Conservation (phyloP, 2,888 invertebrate species). For the Drosophila atroscutellata region DNA sequence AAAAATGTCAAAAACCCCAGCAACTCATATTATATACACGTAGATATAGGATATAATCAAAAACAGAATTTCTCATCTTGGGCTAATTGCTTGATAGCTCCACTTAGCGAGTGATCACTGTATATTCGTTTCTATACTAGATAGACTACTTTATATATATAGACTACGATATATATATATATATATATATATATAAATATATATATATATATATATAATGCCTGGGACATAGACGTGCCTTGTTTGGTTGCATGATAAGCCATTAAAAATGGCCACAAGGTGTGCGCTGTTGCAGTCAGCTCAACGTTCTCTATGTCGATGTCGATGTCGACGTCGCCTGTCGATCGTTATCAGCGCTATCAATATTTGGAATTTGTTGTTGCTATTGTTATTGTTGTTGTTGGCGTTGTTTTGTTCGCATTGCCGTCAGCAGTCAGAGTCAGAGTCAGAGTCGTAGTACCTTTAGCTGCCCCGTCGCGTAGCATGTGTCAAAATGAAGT, state of each 20-base stretch:
- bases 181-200: constrained; percentile 10
- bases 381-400: background rate
- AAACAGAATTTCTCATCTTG: too few species aligned
- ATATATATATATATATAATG: constrained; percentile 6
- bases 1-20: too few species aligned
- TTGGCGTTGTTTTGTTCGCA: constrained; percentile 39
- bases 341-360: constrained; percentile 71
- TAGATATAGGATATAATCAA: too few species aligned
- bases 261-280: constrained; percentile 76
- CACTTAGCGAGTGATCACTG: background rate
- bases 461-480: background rate
- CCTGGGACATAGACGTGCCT: constrained; percentile 8
- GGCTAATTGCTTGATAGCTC: background rate
- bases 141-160: constrained; percentile 1
- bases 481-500: constrained; percentile 77
- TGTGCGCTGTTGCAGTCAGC: constrained; percentile 45
- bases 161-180: background rate
- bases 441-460: constrained; percentile 3
- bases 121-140: background rate
- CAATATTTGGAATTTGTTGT: constrained; percentile 60
- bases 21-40: too few species aligned
- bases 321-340: constrained; percentile 42
- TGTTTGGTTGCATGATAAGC: constrained; percentile 70
- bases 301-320: constrained; percentile 29
- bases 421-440: constrained; percentile 30